phyloP scores from a whole-genome alignment of 2,888 invertebrate species.

The Oxystoma pomonae region DNA sequence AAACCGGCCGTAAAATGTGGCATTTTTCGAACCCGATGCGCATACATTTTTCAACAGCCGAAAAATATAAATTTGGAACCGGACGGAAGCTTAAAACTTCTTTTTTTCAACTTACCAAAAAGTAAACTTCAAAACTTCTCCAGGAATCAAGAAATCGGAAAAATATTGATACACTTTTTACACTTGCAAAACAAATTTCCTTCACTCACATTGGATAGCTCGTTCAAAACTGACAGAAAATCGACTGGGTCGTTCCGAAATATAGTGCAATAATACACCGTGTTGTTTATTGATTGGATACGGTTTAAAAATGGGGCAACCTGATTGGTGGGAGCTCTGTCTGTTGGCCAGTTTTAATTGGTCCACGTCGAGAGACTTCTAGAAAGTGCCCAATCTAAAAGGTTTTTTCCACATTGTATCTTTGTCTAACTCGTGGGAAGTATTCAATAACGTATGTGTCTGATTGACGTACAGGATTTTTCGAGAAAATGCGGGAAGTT shows the following conservation, averaged over 20 bases:
- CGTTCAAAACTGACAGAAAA: conserved; percentile 18
- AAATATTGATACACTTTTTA: not conserved
- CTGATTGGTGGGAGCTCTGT: conserved; percentile 50
- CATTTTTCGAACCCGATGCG: not conserved
- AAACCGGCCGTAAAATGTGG: not conserved
- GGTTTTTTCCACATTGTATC: conserved; percentile 3
- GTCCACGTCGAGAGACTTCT: conserved; percentile 55
- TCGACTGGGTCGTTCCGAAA: conserved; percentile 16
- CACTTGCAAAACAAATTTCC: conserved; percentile 2
- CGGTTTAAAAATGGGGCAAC: conserved; percentile 42
- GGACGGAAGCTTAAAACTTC: not conserved
- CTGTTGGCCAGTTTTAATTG: conserved; percentile 61
- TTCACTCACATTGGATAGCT: conserved; percentile 11
- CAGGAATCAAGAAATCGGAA: conserved; percentile 6
- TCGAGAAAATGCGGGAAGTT: conserved; percentile 10
- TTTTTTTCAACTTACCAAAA: not conserved
- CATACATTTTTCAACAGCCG: not conserved
- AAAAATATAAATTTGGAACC: not conserved
- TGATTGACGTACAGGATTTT: conserved; percentile 5
- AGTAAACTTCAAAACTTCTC: not conserved
- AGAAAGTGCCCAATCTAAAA: conserved; percentile 7
- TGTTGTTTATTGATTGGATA: conserved; percentile 56
- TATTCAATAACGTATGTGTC: conserved; percentile 13
- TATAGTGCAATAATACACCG: conserved; percentile 46
- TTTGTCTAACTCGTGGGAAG: conserved; percentile 11